These are phyloP conservation scores for Pseudopleuronectes americanus DNA, from an alignment of 2,797 vertebrate species.

Conservation along the genomic window DNA sequence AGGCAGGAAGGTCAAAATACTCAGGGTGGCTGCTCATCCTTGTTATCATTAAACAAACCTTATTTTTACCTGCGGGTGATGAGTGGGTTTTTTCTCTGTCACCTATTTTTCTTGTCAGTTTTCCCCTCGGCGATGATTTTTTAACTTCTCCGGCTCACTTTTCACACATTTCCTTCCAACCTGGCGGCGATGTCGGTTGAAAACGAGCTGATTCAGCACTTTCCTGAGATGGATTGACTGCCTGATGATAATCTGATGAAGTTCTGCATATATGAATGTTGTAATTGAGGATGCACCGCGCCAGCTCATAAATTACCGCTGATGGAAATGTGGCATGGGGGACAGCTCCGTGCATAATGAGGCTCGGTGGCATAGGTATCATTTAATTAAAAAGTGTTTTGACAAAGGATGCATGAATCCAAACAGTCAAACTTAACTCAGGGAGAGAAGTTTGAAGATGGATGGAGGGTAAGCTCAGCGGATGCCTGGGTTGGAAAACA, in stretches of 20 bases:
- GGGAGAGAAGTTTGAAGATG: constrained; percentile 44
- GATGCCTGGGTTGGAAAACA: constrained; percentile 34
- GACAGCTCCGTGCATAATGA: constrained; percentile 67
- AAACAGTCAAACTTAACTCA: constrained; percentile 54
- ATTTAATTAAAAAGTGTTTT: constrained; percentile 79
- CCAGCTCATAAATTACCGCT: constrained; percentile 75
- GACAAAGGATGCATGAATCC: constrained; percentile 59
- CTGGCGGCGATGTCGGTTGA: constrained; percentile 21
- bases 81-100: constrained; percentile 8
- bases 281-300: constrained; percentile 73
- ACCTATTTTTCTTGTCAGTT: constrained; percentile 16
- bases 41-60: constrained; percentile 26
- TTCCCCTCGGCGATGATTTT: constrained; percentile 44
- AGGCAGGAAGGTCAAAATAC: constrained; percentile 41
- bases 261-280: constrained; percentile 70
- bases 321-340: constrained; percentile 68
- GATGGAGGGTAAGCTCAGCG: constrained; percentile 41
- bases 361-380: constrained; percentile 67
- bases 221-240: constrained; percentile 72
- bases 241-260: constrained; percentile 74
- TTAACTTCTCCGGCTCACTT: constrained; percentile 55
- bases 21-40: constrained; percentile 25
- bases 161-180: constrained; percentile 28
- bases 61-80: constrained; percentile 32
- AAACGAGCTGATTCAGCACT: constrained; percentile 68